Base-by-base conservation (phyloP, 2,113 vertebrate species). In the Rhinolophus ferrumequinum region DNA sequence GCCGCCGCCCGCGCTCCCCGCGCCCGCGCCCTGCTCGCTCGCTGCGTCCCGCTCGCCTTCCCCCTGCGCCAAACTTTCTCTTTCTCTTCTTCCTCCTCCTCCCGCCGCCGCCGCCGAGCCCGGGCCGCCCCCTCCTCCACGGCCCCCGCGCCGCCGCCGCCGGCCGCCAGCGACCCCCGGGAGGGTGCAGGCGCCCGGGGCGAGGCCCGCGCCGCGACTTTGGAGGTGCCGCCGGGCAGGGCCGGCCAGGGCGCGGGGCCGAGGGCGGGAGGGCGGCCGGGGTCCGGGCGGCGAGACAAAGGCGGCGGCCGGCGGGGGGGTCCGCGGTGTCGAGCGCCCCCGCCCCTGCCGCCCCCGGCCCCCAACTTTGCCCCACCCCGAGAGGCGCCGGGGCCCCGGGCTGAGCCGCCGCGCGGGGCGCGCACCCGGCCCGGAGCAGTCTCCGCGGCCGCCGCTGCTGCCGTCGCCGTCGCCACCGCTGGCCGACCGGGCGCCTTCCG, bases 1-100 rank as follows among this genome's bases (percentile, higher is more conserved):
- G 92, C 89, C 66, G 95, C 93, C 80, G 92, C 93, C 92, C 96
- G 90, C 95, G 96, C 97, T 87, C 96, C 97, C 94, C 84, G 97
- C 84, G 95, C 88, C 95, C 84, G 92, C 96, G 83, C 95, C 92
- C 94, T 87, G 92, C 96, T 93, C 82, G 95, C 95, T 94, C 76
- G 95, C 95, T 69, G 97, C 95, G 85, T 92, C 97, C 92, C 94
- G 79, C 96, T 96, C 93, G 77, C 96, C 94, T 96, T 85, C 88
- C 97, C 94, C 97, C 95, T 85, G 96, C 97, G 93, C 88, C 96
- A 97, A 96, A 97, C 99, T 99, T 98, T 98, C 97, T 97, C 97
- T 97, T 96, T 97, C 93, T 97, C 96, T 97, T 97, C 80, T 92
- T 95, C 94, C 38, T 94, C 96, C 83, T 97, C 96, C 91, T 95